Evolutionary conservation across 2,888 invertebrate genomes (phyloP).

Genomic region (Myopa testacea): DNA sequence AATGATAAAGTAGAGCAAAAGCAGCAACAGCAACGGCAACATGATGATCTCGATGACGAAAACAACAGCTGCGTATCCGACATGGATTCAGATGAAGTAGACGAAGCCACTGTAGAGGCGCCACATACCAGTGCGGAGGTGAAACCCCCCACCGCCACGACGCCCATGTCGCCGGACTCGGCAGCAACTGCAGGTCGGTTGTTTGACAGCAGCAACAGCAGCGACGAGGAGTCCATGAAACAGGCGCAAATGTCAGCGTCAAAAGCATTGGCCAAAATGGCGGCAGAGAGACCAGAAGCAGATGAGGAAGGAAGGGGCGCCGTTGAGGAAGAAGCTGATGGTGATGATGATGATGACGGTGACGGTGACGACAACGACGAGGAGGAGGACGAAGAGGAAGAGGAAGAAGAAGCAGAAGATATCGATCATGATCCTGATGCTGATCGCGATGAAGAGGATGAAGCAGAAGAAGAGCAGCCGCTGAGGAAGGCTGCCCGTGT

Average conservation of each 20-base stretch:
- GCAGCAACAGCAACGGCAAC: slow-evolving; percentile 29
- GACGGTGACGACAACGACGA: slow-evolving; percentile 21
- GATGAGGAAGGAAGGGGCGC: slow-evolving; percentile 30
- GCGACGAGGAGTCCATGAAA: slow-evolving; percentile 61
- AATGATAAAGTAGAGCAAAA: slow-evolving; percentile 11
- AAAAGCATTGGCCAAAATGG: slow-evolving; percentile 59
- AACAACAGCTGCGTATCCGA: slow-evolving; percentile 23
- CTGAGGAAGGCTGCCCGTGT: slow-evolving; percentile 11
- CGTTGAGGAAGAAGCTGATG: slow-evolving; percentile 43
- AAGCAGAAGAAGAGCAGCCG: slow-evolving; percentile 30
- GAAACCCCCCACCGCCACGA: slow-evolving; percentile 59
- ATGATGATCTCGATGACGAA: not conserved
- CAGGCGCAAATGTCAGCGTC: slow-evolving; percentile 62
- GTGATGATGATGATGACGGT: slow-evolving; percentile 35
- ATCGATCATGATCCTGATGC: slow-evolving; percentile 34
- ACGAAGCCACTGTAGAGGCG: slow-evolving; percentile 31
- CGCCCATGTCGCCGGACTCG: slow-evolving; percentile 62
- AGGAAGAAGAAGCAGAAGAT: slow-evolving; percentile 25
- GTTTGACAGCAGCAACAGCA: slow-evolving; percentile 65
- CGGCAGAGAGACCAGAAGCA: slow-evolving; percentile 44
- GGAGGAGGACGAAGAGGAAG: slow-evolving; percentile 27
- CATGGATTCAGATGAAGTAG: slow-evolving; percentile 34
- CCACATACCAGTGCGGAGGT: slow-evolving; percentile 55
- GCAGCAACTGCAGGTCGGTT: slow-evolving; percentile 63
- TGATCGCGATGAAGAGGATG: slow-evolving; percentile 40